phyloP scores from a whole-genome alignment of 35 echinoderm and acorn worm genomes.

The Apostichopus parvimensis region DNA sequence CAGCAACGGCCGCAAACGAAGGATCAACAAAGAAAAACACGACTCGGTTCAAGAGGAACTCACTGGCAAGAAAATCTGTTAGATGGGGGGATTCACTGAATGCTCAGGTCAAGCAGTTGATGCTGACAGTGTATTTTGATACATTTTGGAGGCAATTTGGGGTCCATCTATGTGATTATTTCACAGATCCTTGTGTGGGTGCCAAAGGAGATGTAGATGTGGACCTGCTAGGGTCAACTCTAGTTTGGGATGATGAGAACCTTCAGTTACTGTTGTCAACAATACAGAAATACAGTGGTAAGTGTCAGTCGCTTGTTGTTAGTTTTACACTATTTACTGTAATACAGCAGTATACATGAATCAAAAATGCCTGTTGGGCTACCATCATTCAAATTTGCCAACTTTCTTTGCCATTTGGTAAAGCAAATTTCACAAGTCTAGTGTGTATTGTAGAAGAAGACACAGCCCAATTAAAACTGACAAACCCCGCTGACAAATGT shows the following conservation, averaged over 20 bases:
- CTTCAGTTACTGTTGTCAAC: slow-evolving; percentile 2
- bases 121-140: slow-evolving; percentile 69
- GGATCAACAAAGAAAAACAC: slow-evolving; percentile 11
- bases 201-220: slow-evolving; percentile 47
- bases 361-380: too few relatives aligned
- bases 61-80: slow-evolving; percentile 71
- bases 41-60: slow-evolving; percentile 50
- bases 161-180: slow-evolving; percentile 57
- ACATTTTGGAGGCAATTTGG: slow-evolving; percentile 72
- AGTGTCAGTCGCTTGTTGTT: background rate
- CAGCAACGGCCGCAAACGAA: background rate
- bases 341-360: too few relatives aligned
- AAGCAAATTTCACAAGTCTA: too few relatives aligned
- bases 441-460: too few relatives aligned
- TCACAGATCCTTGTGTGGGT: slow-evolving; percentile 58
- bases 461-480: too few relatives aligned
- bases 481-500: too few relatives aligned
- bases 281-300: slow-evolving; percentile 52
- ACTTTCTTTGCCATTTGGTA: too few relatives aligned
- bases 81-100: slow-evolving; percentile 90
- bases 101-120: slow-evolving; percentile 53
- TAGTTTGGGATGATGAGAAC: slow-evolving; percentile 61
- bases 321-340: too few relatives aligned
- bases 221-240: slow-evolving; percentile 61
- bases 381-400: too few relatives aligned